These are phyloP conservation scores for Anorthoa munda DNA, from an alignment of 2,888 invertebrate genomes.

Conservation along the genomic window DNA sequence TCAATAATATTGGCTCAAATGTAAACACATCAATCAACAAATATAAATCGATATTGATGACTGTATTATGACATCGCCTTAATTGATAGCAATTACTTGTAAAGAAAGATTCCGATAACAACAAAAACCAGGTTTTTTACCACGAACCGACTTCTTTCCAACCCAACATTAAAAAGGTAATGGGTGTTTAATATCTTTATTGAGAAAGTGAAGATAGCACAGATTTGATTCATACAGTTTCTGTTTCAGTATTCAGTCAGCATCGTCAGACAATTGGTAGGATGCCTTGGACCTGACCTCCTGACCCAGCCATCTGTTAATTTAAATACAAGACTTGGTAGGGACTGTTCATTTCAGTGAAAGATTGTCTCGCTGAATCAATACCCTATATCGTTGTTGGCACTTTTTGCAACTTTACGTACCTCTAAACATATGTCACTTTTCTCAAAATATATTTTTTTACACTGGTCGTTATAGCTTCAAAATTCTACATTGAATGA, in stretches of 20 bases:
- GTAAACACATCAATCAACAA: slow-evolving; percentile 26
- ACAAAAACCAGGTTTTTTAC: background rate
- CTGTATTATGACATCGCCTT: slow-evolving; percentile 27
- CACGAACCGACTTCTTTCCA: background rate
- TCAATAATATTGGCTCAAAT: slow-evolving; percentile 21
- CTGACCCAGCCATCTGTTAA: slow-evolving; percentile 45
- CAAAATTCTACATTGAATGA: too few species aligned
- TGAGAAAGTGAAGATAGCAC: slow-evolving; percentile 16
- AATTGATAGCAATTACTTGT: slow-evolving; percentile 24
- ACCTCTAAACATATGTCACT: too few species aligned
- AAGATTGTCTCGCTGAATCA: slow-evolving; percentile 14
- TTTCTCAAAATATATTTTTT: too few species aligned
- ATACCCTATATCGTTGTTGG: background rate
- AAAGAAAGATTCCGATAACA: background rate
- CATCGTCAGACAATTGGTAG: slow-evolving; percentile 45
- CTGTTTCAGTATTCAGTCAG: slow-evolving; percentile 21
- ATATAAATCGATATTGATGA: slow-evolving; percentile 18
- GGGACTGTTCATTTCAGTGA: slow-evolving; percentile 20
- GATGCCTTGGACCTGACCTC: slow-evolving; percentile 45
- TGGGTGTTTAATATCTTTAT: background rate
- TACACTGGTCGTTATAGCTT: too few species aligned
- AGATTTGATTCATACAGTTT: slow-evolving; percentile 11
- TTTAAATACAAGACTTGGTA: slow-evolving; percentile 39
- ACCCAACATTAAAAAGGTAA: background rate
- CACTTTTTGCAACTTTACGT: too few species aligned